Conservation (phyloP, 1,140 invertebrate species). For the Drosophila parvula region DNA sequence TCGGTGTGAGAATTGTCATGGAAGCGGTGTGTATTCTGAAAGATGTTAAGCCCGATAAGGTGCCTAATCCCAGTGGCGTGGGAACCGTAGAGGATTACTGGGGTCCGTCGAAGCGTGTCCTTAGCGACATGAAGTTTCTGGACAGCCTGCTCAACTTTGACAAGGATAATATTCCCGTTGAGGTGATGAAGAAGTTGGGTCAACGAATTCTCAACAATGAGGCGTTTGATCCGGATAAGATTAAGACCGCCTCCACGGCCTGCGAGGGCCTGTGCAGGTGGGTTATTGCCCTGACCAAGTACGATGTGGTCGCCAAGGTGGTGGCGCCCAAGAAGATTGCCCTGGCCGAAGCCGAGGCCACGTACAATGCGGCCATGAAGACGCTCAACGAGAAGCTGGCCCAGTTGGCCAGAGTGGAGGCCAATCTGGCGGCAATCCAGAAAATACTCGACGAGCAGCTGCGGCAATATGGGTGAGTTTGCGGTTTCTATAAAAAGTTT, state of each 20-base stretch:
- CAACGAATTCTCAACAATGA: slow-evolving; percentile 93
- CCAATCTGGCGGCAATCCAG: slow-evolving; percentile 89
- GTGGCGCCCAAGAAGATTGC: slow-evolving; percentile 93
- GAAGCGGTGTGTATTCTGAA: slow-evolving; percentile 98
- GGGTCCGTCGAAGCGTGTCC: slow-evolving; percentile 94
- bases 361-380: slow-evolving; percentile 88
- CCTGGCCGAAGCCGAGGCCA: slow-evolving; percentile 90
- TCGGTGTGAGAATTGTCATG: slow-evolving; percentile 96
- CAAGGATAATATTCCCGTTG: slow-evolving; percentile 94
- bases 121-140: slow-evolving; percentile 96
- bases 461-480: slow-evolving; percentile 80
- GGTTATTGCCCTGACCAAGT: slow-evolving; percentile 96
- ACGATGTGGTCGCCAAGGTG: slow-evolving; percentile 95
- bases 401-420: slow-evolving; percentile 88
- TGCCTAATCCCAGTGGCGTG: slow-evolving; percentile 90
- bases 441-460: slow-evolving; percentile 87
- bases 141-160: slow-evolving; percentile 93
- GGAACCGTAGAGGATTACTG: slow-evolving; percentile 94
- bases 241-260: slow-evolving; percentile 91
- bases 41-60: slow-evolving; percentile 85
- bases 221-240: slow-evolving; percentile 96
- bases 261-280: slow-evolving; percentile 94
- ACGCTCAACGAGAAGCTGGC: slow-evolving; percentile 90
- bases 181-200: slow-evolving; percentile 93
- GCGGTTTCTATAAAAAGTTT: neutral